Evolutionary conservation across 2,113 vertebrate species (phyloP).

Genomic region (Barbus barbus): DNA sequence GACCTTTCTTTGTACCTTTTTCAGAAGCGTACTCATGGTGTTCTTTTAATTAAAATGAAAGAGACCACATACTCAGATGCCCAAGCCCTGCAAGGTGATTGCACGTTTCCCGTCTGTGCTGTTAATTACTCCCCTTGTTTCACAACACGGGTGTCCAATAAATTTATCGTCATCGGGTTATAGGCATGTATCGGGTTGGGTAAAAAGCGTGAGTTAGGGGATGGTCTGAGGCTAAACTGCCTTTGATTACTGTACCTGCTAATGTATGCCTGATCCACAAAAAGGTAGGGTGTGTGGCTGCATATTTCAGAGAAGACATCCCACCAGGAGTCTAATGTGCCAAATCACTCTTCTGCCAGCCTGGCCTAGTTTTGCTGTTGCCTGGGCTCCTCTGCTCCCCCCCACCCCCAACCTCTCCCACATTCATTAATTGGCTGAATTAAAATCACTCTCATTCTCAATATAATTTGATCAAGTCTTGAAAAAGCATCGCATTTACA

Average conservation of each 20-base stretch:
- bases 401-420: constrained; percentile 39
- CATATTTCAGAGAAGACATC: constrained; percentile 63
- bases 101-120: constrained; percentile 51
- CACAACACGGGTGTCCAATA: constrained; percentile 59
- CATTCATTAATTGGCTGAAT: constrained; percentile 45
- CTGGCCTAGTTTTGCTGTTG: constrained; percentile 63
- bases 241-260: constrained; percentile 64
- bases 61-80: constrained; percentile 53
- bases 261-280: constrained; percentile 60
- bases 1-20: constrained; percentile 60
- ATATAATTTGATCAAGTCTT: constrained; percentile 40
- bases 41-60: constrained; percentile 63
- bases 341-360: constrained; percentile 61
- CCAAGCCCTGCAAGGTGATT: constrained; percentile 53
- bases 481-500: constrained; percentile 2
- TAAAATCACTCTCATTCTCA: constrained; percentile 30
- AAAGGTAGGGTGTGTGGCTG: constrained; percentile 61
- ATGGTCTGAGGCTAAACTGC: constrained; percentile 55
- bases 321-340: constrained; percentile 67
- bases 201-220: constrained; percentile 35
- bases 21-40: constrained; percentile 45
- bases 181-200: constrained; percentile 39
- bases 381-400: constrained; percentile 52
- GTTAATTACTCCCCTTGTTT: constrained; percentile 59
- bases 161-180: constrained; percentile 60